Evolutionary conservation across 1,140 invertebrate species (phyloP), one percentile per base, ranked within the genome.

Genomic region (Laodelphax striatellus): DNA sequence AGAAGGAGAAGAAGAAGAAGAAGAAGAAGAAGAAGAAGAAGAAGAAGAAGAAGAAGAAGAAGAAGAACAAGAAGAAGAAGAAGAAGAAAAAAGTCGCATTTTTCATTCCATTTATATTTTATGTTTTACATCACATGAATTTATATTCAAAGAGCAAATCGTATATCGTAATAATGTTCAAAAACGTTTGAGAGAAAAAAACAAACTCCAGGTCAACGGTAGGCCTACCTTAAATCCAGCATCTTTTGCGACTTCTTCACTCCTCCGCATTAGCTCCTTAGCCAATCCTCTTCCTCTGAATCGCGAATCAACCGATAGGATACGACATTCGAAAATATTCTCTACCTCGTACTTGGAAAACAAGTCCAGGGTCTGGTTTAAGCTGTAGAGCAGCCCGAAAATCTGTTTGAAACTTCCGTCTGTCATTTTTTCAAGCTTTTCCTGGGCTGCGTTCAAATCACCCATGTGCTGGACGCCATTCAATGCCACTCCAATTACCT

Each of bases 271-370:
- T 9, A 91, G 74, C 63, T 84, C 76, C 62, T 83, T 83, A 1
- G 85, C 86, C 44, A 90, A 73, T 11, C 87, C 87, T 64, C 73
- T 76, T 0, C 87, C 87, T 9, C 88, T 77, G 61, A 79, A 86
- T 46, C 75, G 70, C 21, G 80, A 76, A 59, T 86, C 83, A 6
- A 90, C 86, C 24, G 85, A 87, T 10, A 91, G 80, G 62, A 91
- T 89, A 52, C 87, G 77, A 63, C 85, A 83, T 70, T 91, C 88
- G 65, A 91, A 85, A n/a, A 89, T 79, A 58, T 82, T 78, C 31
- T 86, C 81, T 5, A 88, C 82, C 52, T 79, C 69, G 70, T 82
- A 87, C 54, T 77, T 81, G 2, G 65, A 65, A 66, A 85, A 86
- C 3, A 86, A 68, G 73, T 86, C 76, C 38, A 81, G 64, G 57